Percentiles rank a stretch among this genome's conserved stretches.
phyloP scores from a whole-genome alignment of 1,140 invertebrate species.

The Ganaspis sp. region DNA sequence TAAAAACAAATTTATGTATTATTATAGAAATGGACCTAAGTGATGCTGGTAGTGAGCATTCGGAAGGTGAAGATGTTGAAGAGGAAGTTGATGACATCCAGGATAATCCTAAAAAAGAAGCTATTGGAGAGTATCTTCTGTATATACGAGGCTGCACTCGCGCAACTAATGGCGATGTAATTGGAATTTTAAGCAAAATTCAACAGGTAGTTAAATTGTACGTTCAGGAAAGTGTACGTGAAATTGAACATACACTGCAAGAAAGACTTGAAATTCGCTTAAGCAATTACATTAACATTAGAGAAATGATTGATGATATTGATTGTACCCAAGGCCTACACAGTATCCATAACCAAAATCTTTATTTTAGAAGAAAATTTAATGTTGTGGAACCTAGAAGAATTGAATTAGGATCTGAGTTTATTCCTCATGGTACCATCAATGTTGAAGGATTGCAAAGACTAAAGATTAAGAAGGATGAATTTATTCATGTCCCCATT shows the following conservation, averaged over 20 bases:
- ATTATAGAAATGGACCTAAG: too few relatives aligned
- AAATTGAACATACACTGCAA: not conserved
- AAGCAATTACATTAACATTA: not conserved
- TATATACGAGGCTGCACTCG: not conserved
- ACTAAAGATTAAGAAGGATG: not conserved
- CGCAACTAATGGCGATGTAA: not conserved
- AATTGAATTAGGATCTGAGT: not conserved
- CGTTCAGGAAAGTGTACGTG: not conserved
- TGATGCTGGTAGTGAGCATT: too few relatives aligned
- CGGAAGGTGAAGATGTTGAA: not conserved
- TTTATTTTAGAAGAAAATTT: not conserved
- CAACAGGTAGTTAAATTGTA: not conserved
- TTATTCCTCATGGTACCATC: not conserved
- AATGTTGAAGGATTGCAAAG: not conserved
- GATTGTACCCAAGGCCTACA: not conserved
- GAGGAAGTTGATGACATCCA: too few relatives aligned
- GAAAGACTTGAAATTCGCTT: not conserved
- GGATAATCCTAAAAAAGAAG: not conserved
- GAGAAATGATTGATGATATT: not conserved
- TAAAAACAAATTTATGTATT: too few relatives aligned
- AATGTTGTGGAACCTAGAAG: not conserved
- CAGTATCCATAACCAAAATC: not conserved
- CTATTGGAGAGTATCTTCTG: not conserved
- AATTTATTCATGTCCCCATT: not conserved
- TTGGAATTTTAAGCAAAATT: not conserved